These are phyloP conservation scores for Bemisia tabaci DNA, from an alignment of 1,140 invertebrate species.

Conservation along the genomic window DNA sequence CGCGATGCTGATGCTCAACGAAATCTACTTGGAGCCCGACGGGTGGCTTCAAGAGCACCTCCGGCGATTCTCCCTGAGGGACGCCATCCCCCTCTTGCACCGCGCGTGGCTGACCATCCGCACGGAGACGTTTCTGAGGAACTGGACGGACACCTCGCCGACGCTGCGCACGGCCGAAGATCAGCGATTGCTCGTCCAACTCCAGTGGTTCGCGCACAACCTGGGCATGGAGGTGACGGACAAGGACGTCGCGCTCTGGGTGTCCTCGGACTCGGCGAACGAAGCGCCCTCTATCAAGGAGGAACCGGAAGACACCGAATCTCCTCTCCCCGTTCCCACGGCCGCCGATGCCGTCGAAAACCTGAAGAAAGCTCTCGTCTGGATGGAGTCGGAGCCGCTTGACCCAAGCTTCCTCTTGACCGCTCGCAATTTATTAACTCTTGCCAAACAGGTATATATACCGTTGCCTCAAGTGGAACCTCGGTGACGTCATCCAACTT, in stretches of 20 bases:
- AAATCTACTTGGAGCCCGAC: conserved; percentile 18
- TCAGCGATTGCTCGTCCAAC: conserved; percentile 27
- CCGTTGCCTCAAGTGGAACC: no score
- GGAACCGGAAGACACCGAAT: conserved; percentile 21
- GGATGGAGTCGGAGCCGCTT: conserved; percentile 40
- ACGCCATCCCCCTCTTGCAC: conserved; percentile 37
- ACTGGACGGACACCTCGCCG: conserved; percentile 25
- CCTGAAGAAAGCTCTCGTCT: conserved; percentile 33
- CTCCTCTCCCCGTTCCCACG: conserved; percentile 21
- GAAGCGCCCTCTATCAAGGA: conserved; percentile 14
- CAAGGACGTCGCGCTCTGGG: conserved; percentile 31
- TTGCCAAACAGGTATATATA: conserved; percentile 29
- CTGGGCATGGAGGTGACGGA: conserved; percentile 32
- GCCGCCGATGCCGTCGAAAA: conserved; percentile 33
- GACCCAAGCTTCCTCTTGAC: conserved; percentile 36
- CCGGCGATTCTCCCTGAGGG: conserved; percentile 33
- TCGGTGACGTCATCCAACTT: no score
- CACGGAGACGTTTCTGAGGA: conserved; percentile 32
- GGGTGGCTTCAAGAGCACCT: conserved; percentile 26
- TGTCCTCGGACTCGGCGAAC: conserved; percentile 19
- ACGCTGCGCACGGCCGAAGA: conserved; percentile 24
- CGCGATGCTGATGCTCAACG: conserved; percentile 28
- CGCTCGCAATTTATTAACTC: conserved; percentile 33
- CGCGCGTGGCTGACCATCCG: conserved; percentile 35
- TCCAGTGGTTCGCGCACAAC: conserved; percentile 31